phyloP scores from a whole-genome alignment of 2,797 vertebrate species.

The Sternotherus odoratus region DNA sequence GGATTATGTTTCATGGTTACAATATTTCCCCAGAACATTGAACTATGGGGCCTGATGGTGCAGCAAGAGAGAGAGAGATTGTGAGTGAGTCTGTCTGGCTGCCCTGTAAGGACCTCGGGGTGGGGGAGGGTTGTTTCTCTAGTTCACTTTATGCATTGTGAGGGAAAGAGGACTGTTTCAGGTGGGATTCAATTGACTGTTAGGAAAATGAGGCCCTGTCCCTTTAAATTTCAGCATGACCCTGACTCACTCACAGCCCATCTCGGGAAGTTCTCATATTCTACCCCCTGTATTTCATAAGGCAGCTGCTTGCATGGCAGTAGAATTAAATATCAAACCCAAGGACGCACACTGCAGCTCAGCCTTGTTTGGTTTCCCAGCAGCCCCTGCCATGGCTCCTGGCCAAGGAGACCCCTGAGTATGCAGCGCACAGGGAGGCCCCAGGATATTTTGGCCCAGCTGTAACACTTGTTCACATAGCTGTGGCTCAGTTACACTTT shows the following conservation, averaged over 20 bases:
- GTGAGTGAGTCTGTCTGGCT: slow-evolving; percentile 1
- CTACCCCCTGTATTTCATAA: slow-evolving; percentile 35
- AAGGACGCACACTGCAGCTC: slow-evolving; percentile 59
- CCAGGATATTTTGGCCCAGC: slow-evolving; percentile 21
- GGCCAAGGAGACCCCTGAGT: slow-evolving; percentile 63
- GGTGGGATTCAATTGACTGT: background rate
- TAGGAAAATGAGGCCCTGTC: background rate
- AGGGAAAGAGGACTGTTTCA: background rate
- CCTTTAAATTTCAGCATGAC: background rate
- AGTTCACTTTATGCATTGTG: background rate
- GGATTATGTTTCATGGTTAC: slow-evolving; percentile 24
- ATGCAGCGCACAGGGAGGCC: slow-evolving; percentile 54
- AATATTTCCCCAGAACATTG: background rate
- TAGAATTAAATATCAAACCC: slow-evolving; percentile 68
- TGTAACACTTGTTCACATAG: background rate
- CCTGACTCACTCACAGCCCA: background rate
- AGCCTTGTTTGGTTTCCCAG: slow-evolving; percentile 49
- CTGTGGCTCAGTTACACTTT: slow-evolving; percentile 42
- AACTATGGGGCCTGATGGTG: background rate
- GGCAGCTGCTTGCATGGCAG: slow-evolving; percentile 62
- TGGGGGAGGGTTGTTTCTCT: background rate
- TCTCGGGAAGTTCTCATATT: slow-evolving; percentile 36
- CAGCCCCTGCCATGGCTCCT: slow-evolving; percentile 50
- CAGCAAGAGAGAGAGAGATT: accelerated
- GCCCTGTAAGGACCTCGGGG: background rate